A percentile compares a stretch with the other conserved stretches of the same genome.
phyloP scores from a whole-genome alignment of 2,797 vertebrate species.

The Calcarius lapponicus region DNA sequence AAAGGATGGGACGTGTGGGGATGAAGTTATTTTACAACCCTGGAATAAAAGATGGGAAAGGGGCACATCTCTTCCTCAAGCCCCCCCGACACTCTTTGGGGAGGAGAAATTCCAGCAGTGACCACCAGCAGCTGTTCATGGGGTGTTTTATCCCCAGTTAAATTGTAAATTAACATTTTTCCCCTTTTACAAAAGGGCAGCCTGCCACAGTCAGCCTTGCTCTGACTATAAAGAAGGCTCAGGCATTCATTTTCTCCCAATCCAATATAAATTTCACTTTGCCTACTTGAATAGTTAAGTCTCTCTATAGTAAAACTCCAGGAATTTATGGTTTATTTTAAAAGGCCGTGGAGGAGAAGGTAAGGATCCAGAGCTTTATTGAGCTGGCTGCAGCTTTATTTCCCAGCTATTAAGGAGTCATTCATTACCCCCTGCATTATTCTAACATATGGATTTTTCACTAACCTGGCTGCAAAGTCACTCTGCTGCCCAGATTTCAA shows the following conservation, averaged over 20 bases:
- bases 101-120: background rate
- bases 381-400: constrained; percentile 45
- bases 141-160: background rate
- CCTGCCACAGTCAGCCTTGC: background rate
- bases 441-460: constrained; percentile 49
- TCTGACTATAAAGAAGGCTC: background rate
- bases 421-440: constrained; percentile 46
- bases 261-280: constrained; percentile 6
- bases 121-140: background rate
- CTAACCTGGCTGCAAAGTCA: constrained; percentile 22
- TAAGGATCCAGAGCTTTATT: constrained; percentile 29
- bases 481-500: background rate
- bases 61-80: background rate
- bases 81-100: background rate
- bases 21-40: background rate
- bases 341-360: background rate
- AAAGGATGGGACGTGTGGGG: rapidly evolving
- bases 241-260: background rate
- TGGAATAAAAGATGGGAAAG: background rate
- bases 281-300: constrained; percentile 14
- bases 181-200: background rate
- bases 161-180: background rate
- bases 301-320: constrained; percentile 36
- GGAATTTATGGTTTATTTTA: constrained; percentile 60
- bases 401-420: constrained; percentile 37